Base-by-base conservation (phyloP, 2,113 vertebrate species). In the Poeciliopsis prolifica region DNA sequence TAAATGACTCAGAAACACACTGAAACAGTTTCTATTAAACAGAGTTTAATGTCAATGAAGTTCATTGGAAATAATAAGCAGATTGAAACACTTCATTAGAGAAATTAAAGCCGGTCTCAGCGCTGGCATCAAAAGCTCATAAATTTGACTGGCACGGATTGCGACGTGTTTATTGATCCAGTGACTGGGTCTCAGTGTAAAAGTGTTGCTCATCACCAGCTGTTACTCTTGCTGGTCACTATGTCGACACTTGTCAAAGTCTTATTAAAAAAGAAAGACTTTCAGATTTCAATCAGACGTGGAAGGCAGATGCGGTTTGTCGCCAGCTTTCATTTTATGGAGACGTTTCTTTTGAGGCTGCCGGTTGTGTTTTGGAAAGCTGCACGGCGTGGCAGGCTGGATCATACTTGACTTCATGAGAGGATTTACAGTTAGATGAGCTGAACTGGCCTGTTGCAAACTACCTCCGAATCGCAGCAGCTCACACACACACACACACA, bases 401-500 rank as follows among this genome's bases (percentile, higher is more conserved):
- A 73, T 75, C 60, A 61, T 58, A 74, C 60, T 61, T 31, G 26
- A 82, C 58, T 48, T 80, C 67, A 51, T 58, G 60, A 72, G 42
- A 70, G 48, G 40, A 78, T 77, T 65, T 70, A 75, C 54, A 76
- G 51, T 76, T 48, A 63, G 54, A 75, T 68, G 26, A 75, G 78
- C 72, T 66, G 75, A 82, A 35, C 78, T 73, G 65, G 58, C 70
- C 78, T 63, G 33, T 67, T 68, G 68, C 71, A 78, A 86, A 87
- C 72, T 68, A 61, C 74, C 82, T 91, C 81, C 70, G 74, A 86
- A 91, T 84, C 78, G 79, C 70, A 79, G 72, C 63, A 31, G 28
- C 76, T 85, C 85, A 69, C 74, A 86, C 74, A 82, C 68, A 68
- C 86, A 84, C 87, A 68, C 68, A 68, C 86, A 84, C 87, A 68